A percentile compares a stretch with the other conserved stretches of the same genome.
These are phyloP conservation scores for Apodemia duryi DNA, from an alignment of 2,888 invertebrate genomes.

Conservation along the genomic window DNA sequence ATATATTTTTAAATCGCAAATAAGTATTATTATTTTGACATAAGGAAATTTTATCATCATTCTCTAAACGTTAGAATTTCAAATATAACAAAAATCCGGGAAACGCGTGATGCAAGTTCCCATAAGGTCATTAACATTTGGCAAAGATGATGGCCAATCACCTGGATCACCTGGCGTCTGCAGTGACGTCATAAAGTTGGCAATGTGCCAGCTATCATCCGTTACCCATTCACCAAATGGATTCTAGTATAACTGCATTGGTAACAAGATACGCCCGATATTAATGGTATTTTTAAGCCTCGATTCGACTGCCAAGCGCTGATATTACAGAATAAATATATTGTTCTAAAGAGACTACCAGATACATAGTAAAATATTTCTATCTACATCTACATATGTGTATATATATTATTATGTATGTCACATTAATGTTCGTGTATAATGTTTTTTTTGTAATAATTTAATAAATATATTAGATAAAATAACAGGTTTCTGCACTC, in stretches of 20 bases:
- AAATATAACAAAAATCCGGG: background rate
- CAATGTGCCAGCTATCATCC: slow-evolving; percentile 40
- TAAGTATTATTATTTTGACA: background rate
- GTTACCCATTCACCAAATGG: slow-evolving; percentile 29
- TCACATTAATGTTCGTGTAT: too few species aligned
- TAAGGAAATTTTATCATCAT: background rate
- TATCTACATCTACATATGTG: too few species aligned
- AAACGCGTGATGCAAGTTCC: slow-evolving; percentile 29
- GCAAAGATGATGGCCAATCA: slow-evolving; percentile 44
- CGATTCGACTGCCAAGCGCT: background rate
- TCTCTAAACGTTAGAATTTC: background rate
- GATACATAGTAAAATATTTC: too few species aligned
- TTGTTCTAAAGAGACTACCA: background rate
- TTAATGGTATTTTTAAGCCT: slow-evolving; percentile 10
- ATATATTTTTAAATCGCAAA: background rate
- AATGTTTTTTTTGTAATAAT: too few species aligned
- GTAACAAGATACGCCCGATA: slow-evolving; percentile 10
- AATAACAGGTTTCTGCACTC: too few species aligned
- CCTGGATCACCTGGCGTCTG: slow-evolving; percentile 53
- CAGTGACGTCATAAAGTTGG: slow-evolving; percentile 44
- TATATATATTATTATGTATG: too few species aligned
- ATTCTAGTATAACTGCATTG: slow-evolving; percentile 25
- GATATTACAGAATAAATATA: slow-evolving; percentile 3
- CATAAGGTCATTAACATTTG: slow-evolving; percentile 73
- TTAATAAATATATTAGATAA: too few species aligned